Evolutionary conservation across 2,113 vertebrate genomes (phyloP).

Genomic region (Nannospalax galili): DNA sequence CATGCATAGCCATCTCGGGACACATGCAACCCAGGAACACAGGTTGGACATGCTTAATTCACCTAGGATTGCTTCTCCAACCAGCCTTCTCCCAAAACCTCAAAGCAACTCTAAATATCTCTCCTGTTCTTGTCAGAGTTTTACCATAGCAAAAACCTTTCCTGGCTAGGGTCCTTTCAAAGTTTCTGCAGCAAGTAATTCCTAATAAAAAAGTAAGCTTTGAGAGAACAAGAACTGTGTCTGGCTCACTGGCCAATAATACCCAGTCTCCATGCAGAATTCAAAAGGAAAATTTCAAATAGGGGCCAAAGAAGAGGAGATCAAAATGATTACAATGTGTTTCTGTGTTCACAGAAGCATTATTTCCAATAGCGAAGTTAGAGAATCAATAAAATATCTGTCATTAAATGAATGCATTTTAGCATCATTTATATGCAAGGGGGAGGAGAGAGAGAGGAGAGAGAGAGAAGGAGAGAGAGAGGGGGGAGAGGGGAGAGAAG

Average conservation of each 20-base stretch:
- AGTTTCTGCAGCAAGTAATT: not conserved
- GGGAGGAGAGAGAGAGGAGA: too few species aligned
- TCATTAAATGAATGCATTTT: not conserved
- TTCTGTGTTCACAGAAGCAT: not conserved
- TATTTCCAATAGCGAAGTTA: not conserved
- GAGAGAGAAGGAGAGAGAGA: too few species aligned
- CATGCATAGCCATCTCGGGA: not conserved
- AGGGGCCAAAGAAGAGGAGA: not conserved
- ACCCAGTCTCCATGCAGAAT: not conserved
- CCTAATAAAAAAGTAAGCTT: not conserved
- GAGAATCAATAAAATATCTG: not conserved
- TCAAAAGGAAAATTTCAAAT: not conserved
- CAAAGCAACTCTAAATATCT: not conserved
- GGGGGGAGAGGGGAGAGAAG: too few species aligned
- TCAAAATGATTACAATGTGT: not conserved
- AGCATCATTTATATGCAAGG: not conserved
- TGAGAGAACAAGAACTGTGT: not conserved
- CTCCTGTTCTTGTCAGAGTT: not conserved
- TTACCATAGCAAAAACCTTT: not conserved
- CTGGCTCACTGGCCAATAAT: not conserved
- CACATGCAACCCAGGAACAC: not conserved
- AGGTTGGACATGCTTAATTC: not conserved
- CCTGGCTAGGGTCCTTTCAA: not conserved
- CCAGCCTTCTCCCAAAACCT: not conserved
- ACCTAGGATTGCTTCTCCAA: not conserved